phyloP scores from a whole-genome alignment of 2,113 vertebrate genomes.

The Tragelaphus strepsiceros region DNA sequence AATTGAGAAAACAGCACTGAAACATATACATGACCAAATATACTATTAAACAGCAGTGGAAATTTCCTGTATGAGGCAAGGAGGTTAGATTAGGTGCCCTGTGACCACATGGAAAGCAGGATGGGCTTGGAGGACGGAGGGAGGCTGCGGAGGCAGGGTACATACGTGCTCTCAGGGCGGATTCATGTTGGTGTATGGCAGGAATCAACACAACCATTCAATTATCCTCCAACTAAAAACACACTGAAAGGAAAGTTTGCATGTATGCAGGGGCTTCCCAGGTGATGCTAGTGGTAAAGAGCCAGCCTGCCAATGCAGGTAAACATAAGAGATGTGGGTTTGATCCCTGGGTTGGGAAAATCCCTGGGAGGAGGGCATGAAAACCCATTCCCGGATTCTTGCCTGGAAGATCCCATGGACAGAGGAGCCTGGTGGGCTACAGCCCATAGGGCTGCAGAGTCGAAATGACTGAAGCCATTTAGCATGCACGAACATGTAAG shows the following conservation, averaged over 20 bases:
- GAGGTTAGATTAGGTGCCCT: not conserved
- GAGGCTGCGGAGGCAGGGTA: not conserved
- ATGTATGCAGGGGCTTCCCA: not conserved
- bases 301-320: not conserved
- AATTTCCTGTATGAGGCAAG: not conserved
- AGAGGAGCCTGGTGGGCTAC: not conserved
- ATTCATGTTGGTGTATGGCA: not conserved
- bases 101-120: not conserved
- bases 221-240: not conserved
- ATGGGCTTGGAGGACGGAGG: not conserved
- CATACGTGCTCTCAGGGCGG: fast-evolving
- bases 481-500: not conserved
- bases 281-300: not conserved
- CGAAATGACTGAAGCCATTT: not conserved
- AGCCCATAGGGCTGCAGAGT: not conserved
- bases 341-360: not conserved
- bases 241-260: not conserved
- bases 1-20: not conserved
- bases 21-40: not conserved
- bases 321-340: not conserved
- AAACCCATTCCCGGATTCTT: not conserved
- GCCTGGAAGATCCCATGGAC: not conserved
- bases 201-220: not conserved
- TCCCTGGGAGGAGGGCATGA: not conserved
- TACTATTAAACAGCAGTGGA: not conserved